These are phyloP conservation scores for Pelosia muscerda DNA, from an alignment of 2,888 invertebrate genomes.

Conservation along the genomic window DNA sequence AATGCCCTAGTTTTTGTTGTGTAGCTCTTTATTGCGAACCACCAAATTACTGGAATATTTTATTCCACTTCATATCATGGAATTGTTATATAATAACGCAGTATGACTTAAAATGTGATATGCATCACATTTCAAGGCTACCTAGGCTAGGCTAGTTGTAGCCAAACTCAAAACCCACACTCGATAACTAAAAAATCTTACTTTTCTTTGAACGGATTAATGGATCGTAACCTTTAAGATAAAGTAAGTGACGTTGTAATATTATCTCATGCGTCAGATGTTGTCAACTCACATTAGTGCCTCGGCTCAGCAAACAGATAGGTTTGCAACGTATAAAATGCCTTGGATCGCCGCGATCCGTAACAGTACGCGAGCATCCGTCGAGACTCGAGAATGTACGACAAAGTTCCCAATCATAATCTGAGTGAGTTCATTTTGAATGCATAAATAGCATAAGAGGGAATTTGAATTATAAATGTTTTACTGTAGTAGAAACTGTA, in stretches of 20 bases:
- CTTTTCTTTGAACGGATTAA: not conserved
- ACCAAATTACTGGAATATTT: too few relatives aligned
- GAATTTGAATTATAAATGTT: not conserved
- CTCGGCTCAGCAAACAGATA: constrained; percentile 17
- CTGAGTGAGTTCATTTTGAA: constrained; percentile 49
- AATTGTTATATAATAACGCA: too few relatives aligned
- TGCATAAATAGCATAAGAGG: not conserved
- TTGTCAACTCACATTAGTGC: constrained; percentile 39
- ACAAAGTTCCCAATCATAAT: constrained; percentile 29
- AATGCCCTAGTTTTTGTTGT: too few relatives aligned
- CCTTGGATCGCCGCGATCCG: constrained; percentile 15
- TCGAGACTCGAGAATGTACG: constrained; percentile 48
- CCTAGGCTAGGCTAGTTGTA: too few relatives aligned
- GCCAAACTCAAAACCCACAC: too few relatives aligned
- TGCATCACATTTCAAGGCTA: too few relatives aligned
- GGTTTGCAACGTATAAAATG: constrained; percentile 38
- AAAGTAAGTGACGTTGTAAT: constrained; percentile 35
- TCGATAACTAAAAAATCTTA: not conserved
- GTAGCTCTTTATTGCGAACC: too few relatives aligned
- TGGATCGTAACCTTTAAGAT: constrained; percentile 11
- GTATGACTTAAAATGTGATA: too few relatives aligned
- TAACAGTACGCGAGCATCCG: constrained; percentile 29
- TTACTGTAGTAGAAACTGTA: not conserved
- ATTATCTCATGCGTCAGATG: constrained; percentile 42
- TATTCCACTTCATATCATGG: too few relatives aligned